Base-by-base conservation (phyloP, 1,140 invertebrate genomes). In the Ceratina japonica region DNA sequence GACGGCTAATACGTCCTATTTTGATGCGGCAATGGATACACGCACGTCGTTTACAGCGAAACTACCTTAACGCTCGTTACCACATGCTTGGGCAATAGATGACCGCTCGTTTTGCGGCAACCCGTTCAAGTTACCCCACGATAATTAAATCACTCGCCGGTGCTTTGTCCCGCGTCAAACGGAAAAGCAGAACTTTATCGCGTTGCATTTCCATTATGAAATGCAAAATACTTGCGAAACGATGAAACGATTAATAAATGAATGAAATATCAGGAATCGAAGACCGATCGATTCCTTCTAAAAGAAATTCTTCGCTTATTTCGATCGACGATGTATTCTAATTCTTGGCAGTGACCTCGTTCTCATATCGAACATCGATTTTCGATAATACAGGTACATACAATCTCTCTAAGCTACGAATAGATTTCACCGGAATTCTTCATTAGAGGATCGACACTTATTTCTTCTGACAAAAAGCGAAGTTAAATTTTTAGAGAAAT, bases 131-230 rank as follows among this genome's bases (percentile, higher is more conserved):
- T 76, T 31, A 31, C 44, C 58, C 15, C 65, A n/a, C 65, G 65
- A 51, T 76, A 76, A 76, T 69, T 54, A 70, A 76, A 76, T 76
- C 75, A 61, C 75, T 61, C 27, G 20, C 24, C 74, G 13, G 54
- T 22, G 65, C 56, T 37, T 62, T 51, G 65, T 70, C 22, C 20
- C n/a, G 24, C 10, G 20, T 31, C 56, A 31, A 70, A 69, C 44
- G 1, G 54, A 37, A 44, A n/a, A 20, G 16, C 31, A 58, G n/a
- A 66, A 18, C 16, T 5, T 62, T 59, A n/a, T 31, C 3, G 37
- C n/a, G 51, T 49, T 3, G 4, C 15, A 56, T 18, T 56, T 56
- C 54, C 5, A 3, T 10, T 3, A 44, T 10, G 37, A 7, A 10
- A 44, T 44, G 37, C 37, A 44, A 18, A 7, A 54, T 54, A 54